A percentile compares a stretch with the other conserved stretches of the same genome.
These are phyloP conservation scores for Coregonus ussuriensis DNA, from an alignment of 2,797 vertebrate genomes.

Conservation along the genomic window DNA sequence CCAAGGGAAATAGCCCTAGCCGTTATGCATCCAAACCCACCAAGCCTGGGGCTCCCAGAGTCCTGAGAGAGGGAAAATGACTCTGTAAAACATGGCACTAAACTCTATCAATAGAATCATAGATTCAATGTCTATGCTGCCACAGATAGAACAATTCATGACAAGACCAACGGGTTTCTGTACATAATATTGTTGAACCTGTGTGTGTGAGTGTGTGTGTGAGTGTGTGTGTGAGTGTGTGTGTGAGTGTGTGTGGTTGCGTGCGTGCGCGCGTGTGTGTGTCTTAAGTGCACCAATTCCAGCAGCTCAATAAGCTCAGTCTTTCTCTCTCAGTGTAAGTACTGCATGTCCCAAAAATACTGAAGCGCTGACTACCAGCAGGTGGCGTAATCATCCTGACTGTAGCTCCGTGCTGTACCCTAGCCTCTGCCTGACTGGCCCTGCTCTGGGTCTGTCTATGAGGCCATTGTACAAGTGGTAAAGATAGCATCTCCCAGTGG, in stretches of 20 bases:
- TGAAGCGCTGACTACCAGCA: constrained; percentile 49
- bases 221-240: too few relatives aligned
- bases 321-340: neutral
- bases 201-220: too few relatives aligned
- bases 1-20: constrained; percentile 65
- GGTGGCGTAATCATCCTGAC: constrained; percentile 67
- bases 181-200: too few relatives aligned
- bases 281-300: neutral
- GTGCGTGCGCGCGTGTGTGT: neutral
- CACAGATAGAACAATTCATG: neutral
- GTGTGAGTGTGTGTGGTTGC: too few relatives aligned
- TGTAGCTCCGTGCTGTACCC: constrained; percentile 11
- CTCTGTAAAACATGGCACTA: constrained; percentile 15
- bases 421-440: neutral
- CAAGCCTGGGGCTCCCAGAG: constrained; percentile 20
- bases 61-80: constrained; percentile 11
- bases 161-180: neutral
- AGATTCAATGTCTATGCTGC: neutral
- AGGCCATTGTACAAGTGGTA: constrained; percentile 68
- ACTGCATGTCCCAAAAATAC: too few relatives aligned
- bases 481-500: constrained; percentile 72
- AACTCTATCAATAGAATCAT: neutral
- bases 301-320: neutral
- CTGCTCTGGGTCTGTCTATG: constrained; percentile 53
- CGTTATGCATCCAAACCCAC: constrained; percentile 46